A percentile compares a stretch with the other conserved stretches of the same genome.
Evolutionary conservation across 2,113 vertebrate species (phyloP).

Genomic region (Noturus placidus): DNA sequence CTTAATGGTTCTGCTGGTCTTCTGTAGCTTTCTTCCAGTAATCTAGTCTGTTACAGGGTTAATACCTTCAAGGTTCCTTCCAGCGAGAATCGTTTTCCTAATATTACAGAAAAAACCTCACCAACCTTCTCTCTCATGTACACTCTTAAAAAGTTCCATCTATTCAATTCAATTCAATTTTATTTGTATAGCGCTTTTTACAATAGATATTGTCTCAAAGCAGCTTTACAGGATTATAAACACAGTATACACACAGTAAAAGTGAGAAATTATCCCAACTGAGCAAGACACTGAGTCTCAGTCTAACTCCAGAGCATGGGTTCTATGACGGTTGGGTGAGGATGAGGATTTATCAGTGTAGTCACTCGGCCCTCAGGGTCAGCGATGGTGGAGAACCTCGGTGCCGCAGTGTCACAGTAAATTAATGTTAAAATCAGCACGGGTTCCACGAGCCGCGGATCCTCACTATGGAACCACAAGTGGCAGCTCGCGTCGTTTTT

Average conservation of each 20-base stretch:
- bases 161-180: too few species aligned
- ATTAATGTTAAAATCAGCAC: constrained; percentile 45
- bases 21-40: background rate
- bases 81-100: background rate
- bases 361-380: background rate
- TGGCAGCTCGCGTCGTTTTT: background rate
- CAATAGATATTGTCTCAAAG: too few species aligned
- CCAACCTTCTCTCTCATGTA: background rate
- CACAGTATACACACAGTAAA: too few species aligned
- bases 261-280: too few species aligned
- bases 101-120: background rate
- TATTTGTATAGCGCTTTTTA: too few species aligned
- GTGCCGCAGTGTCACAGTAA: constrained; percentile 50
- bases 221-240: too few species aligned
- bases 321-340: background rate
- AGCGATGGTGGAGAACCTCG: constrained; percentile 35
- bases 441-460: background rate
- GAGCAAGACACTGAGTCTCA: too few species aligned
- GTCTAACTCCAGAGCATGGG: too few species aligned
- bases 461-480: background rate
- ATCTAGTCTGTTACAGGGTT: background rate
- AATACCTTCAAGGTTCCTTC: background rate
- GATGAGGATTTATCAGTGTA: background rate
- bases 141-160: background rate
- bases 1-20: background rate